These are phyloP conservation scores for Lepidurus packardi DNA, from an alignment of 1,140 invertebrate species.

Conservation along the genomic window DNA sequence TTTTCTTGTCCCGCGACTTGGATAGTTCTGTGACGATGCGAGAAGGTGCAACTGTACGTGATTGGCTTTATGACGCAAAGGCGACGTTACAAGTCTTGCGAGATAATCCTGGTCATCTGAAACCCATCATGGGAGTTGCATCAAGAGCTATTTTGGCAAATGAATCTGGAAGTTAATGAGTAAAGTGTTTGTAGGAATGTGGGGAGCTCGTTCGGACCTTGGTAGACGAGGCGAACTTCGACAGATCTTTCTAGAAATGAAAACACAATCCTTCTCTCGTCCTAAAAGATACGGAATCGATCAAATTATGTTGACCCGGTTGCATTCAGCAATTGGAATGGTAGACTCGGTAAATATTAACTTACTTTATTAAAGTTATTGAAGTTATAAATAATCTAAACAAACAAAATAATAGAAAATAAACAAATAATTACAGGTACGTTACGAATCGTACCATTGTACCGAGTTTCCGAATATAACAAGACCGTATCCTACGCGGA, in stretches of 20 bases:
- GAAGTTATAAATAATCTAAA: not conserved
- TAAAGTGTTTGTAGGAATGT: not conserved
- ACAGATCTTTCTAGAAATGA: not conserved
- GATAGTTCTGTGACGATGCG: too few relatives aligned
- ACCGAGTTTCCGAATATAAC: not conserved
- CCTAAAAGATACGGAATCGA: not conserved
- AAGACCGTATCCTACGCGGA: not conserved
- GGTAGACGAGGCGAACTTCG: not conserved
- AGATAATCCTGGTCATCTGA: too few relatives aligned
- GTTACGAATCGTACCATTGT: not conserved
- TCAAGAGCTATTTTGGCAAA: too few relatives aligned
- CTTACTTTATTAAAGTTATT: not conserved
- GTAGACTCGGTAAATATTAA: not conserved
- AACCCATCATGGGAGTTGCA: too few relatives aligned
- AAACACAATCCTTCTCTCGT: not conserved
- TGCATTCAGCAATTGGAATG: not conserved
- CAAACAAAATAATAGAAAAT: too few relatives aligned
- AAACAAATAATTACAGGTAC: not conserved
- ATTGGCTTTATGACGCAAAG: too few relatives aligned
- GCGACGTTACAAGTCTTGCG: too few relatives aligned
- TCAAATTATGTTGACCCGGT: not conserved
- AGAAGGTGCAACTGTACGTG: too few relatives aligned
- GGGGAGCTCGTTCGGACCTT: not conserved
- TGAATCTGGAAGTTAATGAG: too few relatives aligned
- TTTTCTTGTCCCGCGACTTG: too few relatives aligned